Base-by-base conservation (phyloP, 53 echinoderm and acorn worm species). In the Antedon mediterranea region DNA sequence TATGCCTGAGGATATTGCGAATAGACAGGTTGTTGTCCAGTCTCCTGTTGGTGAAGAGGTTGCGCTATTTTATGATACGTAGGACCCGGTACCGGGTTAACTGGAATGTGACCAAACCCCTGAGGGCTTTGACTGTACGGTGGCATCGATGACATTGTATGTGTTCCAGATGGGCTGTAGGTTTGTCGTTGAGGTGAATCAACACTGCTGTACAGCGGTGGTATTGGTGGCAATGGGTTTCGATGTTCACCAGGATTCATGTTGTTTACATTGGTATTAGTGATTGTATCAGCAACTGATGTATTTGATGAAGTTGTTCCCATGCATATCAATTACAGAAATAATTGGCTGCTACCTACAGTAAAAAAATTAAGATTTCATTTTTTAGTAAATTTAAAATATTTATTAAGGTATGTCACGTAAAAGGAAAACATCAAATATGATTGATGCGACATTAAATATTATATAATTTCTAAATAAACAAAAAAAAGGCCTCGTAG, bases 51-150 rank as follows among this genome's bases (percentile, higher is more conserved):
- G 37, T 78, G 88, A 76, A 92, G 86, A 0, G 98, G 98, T 79
- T 97, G 92, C 26, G 98, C 98, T 81, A 98, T 98, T 84, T 98
- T 98, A 72, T 92, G 98, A 81, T 88, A 86, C 0, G 92, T 79
- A 8, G 98, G 92, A 33, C 90, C 92, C 0, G 98, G 98, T 42
- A 90, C 82, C 0, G 90, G 92, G 37, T 98, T 90, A 43, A 98
- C 78, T 8, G 92, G 98, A 82, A 98, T 92, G 88, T 98, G 98
- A 34, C 88, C 78, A 80, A 89, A 89, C 15, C 86, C 29, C 74
- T 89, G 89, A 0, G 93, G 77, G 57, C 57, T 70, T 78, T 75
- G 28, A 80, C 73, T 11, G 85, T 78, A 80, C 73, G 85, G 34
- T 29, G 18, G 26, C 87, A 80, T 71, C 31, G 74, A 43, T 23